Conservation (phyloP, 2,797 vertebrate genomes). For the Lacerta bilineata region DNA sequence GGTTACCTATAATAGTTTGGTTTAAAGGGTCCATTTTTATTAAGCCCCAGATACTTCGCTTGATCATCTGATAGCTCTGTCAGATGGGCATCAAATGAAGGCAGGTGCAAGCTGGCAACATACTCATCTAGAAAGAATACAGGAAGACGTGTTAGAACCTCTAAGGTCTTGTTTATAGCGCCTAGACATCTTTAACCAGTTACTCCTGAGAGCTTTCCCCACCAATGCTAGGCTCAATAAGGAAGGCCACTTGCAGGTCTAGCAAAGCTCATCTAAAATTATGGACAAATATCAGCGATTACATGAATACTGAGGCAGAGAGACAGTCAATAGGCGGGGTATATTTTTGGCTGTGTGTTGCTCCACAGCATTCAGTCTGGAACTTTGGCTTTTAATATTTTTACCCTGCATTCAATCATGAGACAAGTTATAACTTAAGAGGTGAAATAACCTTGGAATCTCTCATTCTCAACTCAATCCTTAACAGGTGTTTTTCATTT, state of each 20-base stretch:
- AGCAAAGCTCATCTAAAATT: not conserved
- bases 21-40: slow-evolving; percentile 97
- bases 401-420: not conserved
- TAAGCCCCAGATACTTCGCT: slow-evolving; percentile 95
- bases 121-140: slow-evolving; percentile 88
- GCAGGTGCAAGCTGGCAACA: slow-evolving; percentile 95
- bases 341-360: not conserved
- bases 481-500: slow-evolving; percentile 23
- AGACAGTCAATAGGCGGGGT: not conserved
- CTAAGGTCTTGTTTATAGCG: not conserved
- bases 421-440: not conserved
- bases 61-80: slow-evolving; percentile 94
- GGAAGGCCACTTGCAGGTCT: not conserved
- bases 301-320: not conserved
- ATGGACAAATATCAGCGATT: not conserved
- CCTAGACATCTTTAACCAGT: not conserved
- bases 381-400: not conserved
- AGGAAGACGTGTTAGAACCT: not conserved
- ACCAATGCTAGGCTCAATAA: not conserved
- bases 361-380: not conserved
- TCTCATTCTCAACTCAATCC: not conserved
- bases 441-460: not conserved
- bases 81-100: slow-evolving; percentile 94
- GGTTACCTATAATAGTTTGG: slow-evolving; percentile 96
- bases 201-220: not conserved